Evolutionary conservation across 2,888 invertebrate genomes (phyloP), one percentile per base, ranked within the genome.

Genomic region (Mystacides longicornis): DNA sequence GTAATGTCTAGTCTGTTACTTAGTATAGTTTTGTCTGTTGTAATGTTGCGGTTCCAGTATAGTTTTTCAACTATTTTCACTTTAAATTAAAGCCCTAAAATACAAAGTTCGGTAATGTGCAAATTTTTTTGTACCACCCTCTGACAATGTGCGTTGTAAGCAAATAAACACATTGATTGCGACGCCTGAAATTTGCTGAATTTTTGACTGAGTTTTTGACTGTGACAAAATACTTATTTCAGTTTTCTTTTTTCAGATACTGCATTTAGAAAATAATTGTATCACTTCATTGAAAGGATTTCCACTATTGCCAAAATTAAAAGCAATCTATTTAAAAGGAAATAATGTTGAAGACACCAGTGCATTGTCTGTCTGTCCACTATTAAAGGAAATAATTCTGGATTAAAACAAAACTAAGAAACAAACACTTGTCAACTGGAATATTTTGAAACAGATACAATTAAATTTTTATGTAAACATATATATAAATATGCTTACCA

Each of bases 251-350:
- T 75, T 75, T 57, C 71, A 78, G 77, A 72, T 69, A 64, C 67
- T 82, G 50, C 71, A 72, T 53, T 68, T 82, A 56, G 74, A 74
- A 48, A 74, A 75, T 59, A 82, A 82, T 63, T 67, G 68, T 46
- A 64, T 82, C 53, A 70, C 67, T 20, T 71, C 73, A 20, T 66
- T 83, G 42, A 70, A 68, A 61, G 68, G 67, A 52, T 78, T 83
- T 60, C 82, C 82, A 16, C 60, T 55, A 22, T 65, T 83, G 61
- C 64, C 61, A 3, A 68, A 71, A 53, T 67, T 83, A 53, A 68
- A 76, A 60, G 68, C 69, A 58, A 65, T 83, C 37, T 72, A 75
- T 61, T 63, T 82, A 62, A 67, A 67, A 64, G 71, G 73, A 37
- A 82, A 82, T 65, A 62, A 69, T 50, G 63, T 77, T n/a, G n/a